phyloP scores from a whole-genome alignment of 2,797 vertebrate genomes.

The Dicrostonyx torquatus region DNA sequence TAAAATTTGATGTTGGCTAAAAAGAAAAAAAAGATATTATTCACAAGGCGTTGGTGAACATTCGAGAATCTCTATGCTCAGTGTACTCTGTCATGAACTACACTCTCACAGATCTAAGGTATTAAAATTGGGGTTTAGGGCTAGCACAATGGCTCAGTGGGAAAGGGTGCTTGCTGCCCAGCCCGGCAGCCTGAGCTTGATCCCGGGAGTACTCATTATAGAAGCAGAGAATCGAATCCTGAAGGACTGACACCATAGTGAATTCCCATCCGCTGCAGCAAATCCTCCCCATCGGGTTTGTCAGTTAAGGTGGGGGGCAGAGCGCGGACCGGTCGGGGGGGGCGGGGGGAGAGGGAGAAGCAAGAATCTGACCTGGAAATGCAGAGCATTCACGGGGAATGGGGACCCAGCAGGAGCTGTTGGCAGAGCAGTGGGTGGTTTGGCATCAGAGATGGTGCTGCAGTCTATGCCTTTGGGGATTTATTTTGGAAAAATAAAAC shows the following conservation, averaged over 20 bases:
- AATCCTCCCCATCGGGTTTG: background rate
- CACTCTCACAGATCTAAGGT: background rate
- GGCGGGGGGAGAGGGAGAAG: too few relatives aligned
- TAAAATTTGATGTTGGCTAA: background rate
- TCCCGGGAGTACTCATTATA: background rate
- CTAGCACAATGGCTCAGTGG: background rate
- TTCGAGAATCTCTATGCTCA: background rate
- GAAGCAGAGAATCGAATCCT: background rate
- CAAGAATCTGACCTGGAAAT: background rate
- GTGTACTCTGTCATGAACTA: background rate
- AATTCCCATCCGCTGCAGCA: background rate
- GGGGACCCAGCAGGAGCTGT: fast-evolving
- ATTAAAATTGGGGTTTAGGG: background rate
- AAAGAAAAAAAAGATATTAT: background rate
- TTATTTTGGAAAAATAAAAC: slow-evolving; percentile 22
- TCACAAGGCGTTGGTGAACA: background rate
- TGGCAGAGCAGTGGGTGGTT: background rate
- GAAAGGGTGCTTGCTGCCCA: background rate
- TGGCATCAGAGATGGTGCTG: background rate
- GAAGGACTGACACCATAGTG: background rate
- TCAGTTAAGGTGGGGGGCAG: background rate
- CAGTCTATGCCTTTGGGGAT: background rate
- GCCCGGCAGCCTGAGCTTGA: background rate
- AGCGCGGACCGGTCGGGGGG: background rate
- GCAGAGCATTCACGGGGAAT: background rate